Conservation (phyloP, 2,797 vertebrate genomes). For the Myotis planiceps region DNA sequence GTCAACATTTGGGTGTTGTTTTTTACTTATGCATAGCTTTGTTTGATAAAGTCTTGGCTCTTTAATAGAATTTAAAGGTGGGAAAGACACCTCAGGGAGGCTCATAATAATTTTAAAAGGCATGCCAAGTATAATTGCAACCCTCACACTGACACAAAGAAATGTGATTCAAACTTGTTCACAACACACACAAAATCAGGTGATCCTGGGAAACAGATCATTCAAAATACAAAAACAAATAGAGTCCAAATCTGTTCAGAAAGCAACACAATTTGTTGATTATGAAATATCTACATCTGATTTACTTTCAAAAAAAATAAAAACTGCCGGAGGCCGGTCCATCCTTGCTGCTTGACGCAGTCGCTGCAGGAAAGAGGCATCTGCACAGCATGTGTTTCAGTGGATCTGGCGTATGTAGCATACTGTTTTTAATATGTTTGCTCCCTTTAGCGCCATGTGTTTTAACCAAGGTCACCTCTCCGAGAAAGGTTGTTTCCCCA, state of each 20-base stretch:
- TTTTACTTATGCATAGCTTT: neutral
- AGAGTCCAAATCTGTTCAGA: constrained; percentile 1
- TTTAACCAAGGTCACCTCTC: too few relatives aligned
- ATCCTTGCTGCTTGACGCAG: too few relatives aligned
- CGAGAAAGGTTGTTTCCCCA: too few relatives aligned
- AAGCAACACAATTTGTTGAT: neutral
- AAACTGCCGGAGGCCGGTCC: too few relatives aligned
- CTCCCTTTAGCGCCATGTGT: too few relatives aligned
- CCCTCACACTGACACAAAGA: neutral
- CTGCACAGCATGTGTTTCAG: too few relatives aligned
- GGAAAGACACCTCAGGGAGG: neutral
- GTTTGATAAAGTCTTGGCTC: neutral
- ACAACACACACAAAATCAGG: neutral
- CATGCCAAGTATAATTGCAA: neutral
- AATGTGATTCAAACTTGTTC: neutral
- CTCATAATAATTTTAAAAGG: neutral
- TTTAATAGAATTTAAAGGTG: neutral
- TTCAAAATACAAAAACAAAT: neutral
- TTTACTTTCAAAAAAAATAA: constrained; percentile 41
- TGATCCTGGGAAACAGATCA: neutral
- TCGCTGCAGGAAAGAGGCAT: too few relatives aligned
- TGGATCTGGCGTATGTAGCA: too few relatives aligned
- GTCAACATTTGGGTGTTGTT: neutral
- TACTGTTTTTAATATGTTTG: too few relatives aligned
- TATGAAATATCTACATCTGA: neutral